These are phyloP conservation scores for Scophthalmus maximus DNA, from an alignment of 2,113 vertebrate species.

Conservation along the genomic window DNA sequence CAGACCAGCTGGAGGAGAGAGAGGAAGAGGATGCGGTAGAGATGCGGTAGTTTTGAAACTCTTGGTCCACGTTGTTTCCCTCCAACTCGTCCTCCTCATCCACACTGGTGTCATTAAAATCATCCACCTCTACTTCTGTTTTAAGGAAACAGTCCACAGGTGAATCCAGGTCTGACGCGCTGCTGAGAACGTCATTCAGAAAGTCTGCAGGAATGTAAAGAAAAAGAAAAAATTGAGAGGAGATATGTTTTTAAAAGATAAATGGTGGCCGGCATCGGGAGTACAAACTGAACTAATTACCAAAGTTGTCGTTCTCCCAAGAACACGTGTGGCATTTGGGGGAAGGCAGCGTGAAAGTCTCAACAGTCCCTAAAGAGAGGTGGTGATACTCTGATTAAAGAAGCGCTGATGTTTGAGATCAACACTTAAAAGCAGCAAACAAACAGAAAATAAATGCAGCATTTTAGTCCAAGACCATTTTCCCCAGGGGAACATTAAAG, in stretches of 20 bases:
- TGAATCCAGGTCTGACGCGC: constrained; percentile 76
- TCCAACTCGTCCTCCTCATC: constrained; percentile 78
- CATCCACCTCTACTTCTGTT: constrained; percentile 68
- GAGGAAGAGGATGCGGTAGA: constrained; percentile 79
- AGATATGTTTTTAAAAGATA: neutral
- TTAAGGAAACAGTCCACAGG: constrained; percentile 53
- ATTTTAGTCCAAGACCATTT: no score
- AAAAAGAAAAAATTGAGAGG: neutral
- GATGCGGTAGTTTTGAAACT: constrained; percentile 60
- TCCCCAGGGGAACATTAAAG: no score
- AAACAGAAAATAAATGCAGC: no score
- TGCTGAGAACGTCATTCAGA: constrained; percentile 85
- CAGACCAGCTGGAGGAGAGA: constrained; percentile 81
- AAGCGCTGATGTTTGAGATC: no score
- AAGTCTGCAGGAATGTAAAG: constrained; percentile 80
- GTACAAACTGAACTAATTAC: constrained; percentile 76
- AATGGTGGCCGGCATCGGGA: neutral
- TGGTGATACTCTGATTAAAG: neutral
- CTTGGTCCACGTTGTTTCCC: constrained; percentile 46
- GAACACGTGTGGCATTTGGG: constrained; percentile 88
- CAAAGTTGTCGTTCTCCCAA: constrained; percentile 95
- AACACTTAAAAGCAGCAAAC: no score
- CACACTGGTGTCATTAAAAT: constrained; percentile 72
- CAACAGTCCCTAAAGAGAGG: constrained; percentile 74
- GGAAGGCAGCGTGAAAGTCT: constrained; percentile 83